Percentiles rank a stretch among this genome's conserved stretches.
Evolutionary conservation across 2,888 invertebrate species (phyloP).

Genomic region (Drosophila mettleri): DNA sequence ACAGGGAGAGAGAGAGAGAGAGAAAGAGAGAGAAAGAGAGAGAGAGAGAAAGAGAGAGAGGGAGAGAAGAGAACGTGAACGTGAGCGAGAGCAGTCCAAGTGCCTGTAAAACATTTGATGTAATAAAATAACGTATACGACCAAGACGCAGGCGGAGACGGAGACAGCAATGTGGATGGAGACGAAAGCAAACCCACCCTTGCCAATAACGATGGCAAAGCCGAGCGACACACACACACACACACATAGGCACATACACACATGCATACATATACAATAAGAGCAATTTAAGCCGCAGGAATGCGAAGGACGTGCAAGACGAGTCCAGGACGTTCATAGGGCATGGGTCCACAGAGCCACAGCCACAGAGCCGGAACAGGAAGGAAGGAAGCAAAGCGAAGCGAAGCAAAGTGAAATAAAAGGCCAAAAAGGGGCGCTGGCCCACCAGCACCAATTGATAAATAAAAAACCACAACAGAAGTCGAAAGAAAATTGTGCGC

Average conservation of each 20-base stretch:
- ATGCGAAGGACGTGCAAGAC: conserved; percentile 64
- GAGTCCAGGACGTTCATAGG: conserved; percentile 29
- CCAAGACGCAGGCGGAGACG: conserved; percentile 41
- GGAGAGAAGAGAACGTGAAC: conserved; percentile 11
- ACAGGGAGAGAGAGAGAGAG: conserved; percentile 5
- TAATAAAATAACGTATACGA: conserved; percentile 80
- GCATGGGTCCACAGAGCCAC: conserved; percentile 14
- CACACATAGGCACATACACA: conserved; percentile 28
- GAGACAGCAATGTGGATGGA: conserved; percentile 19
- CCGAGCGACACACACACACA: conserved; percentile 39
- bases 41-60: conserved; percentile 6
- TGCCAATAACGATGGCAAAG: conserved; percentile 55
- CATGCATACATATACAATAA: conserved; percentile 52
- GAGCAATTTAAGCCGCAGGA: conserved; percentile 80
- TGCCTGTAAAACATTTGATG: conserved; percentile 77
- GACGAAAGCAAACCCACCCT: conserved; percentile 52
- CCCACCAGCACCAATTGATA: conserved; percentile 46
- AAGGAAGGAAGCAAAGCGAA: conserved; percentile 54
- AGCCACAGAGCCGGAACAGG: conserved; percentile 40
- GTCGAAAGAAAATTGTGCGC: conserved; percentile 27
- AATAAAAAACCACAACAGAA: conserved; percentile 58
- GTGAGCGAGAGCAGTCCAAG: conserved; percentile 48
- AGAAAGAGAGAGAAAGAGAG: conserved; percentile 13
- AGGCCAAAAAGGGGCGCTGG: conserved; percentile 55
- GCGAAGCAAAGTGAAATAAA: conserved; percentile 52